A percentile compares a stretch with the other conserved stretches of the same genome.
Conservation (phyloP, 2,888 invertebrate species). For the Tachina fera region DNA sequence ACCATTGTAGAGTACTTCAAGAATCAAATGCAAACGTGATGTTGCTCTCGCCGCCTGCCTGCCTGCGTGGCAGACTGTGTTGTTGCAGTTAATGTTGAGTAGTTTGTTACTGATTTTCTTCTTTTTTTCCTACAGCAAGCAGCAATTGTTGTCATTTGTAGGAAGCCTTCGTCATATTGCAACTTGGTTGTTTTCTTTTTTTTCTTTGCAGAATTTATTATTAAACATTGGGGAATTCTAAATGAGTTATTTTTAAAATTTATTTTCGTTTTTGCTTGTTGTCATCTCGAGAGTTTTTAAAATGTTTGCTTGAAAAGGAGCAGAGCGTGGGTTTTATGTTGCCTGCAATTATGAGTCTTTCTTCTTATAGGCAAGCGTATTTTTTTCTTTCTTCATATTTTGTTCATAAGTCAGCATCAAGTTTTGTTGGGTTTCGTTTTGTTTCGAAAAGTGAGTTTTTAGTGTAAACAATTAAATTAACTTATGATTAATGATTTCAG, state of each 20-base stretch:
- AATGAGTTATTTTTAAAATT: slow-evolving; percentile 69
- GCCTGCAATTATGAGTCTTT: slow-evolving; percentile 45
- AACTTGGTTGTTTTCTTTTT: slow-evolving; percentile 2
- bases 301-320: slow-evolving; percentile 38
- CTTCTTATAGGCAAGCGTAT: neutral
- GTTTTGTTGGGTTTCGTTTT: slow-evolving; percentile 4
- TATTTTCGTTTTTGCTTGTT: slow-evolving; percentile 38
- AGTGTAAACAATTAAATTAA: slow-evolving; percentile 71
- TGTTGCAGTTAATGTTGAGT: slow-evolving; percentile 40
- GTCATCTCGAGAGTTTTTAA: slow-evolving; percentile 33
- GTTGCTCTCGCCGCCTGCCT: neutral
- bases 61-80: slow-evolving; percentile 16
- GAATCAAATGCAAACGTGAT: slow-evolving; percentile 34
- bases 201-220: slow-evolving; percentile 53
- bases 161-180: slow-evolving; percentile 42
- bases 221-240: slow-evolving; percentile 71
- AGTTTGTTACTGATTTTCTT: slow-evolving; percentile 41
- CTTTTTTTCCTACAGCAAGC: neutral
- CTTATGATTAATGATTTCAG: slow-evolving; percentile 64
- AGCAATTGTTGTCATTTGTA: slow-evolving; percentile 50
- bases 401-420: slow-evolving; percentile 21
- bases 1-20: slow-evolving; percentile 3
- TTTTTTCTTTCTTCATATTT: slow-evolving; percentile 2
- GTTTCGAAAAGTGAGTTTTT: slow-evolving; percentile 52
- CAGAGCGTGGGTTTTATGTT: slow-evolving; percentile 62